Base-by-base conservation (phyloP, 1,140 invertebrate genomes). In the Psilanteris sp. region DNA sequence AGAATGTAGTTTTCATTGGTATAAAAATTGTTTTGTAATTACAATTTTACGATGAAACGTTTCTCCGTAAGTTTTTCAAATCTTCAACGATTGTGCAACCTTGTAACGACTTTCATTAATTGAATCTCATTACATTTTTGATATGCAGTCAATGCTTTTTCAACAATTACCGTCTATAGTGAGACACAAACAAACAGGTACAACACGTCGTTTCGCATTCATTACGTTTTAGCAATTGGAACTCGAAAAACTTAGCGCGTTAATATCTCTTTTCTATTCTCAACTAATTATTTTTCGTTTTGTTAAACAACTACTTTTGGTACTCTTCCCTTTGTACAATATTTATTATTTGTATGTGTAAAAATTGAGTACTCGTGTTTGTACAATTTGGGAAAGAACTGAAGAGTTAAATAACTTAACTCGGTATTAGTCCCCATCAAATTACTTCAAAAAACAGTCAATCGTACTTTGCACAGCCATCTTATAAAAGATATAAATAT, bases 391-490 rank as follows among this genome's bases (percentile, higher is more conserved):
- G 24, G 14, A 55, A 15, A 48, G 1, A 62, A 55, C 41, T 36
- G 14, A 54, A 66, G 9, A 22, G 22, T 54, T 20, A 34, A 55
- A 46, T 36, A 10, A 15, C 37, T 66, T 31, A 24, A 29, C 24
- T 39, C 10, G 41, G 34, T 44, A 52, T 44, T 48, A 20, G 31
- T 27, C 48, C 48, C 10, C 41, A 37, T 46, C 48, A 9, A 55
- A 55, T 55, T 34, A 27, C 16, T 46, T 55, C 62, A 46, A 67
- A 18, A n/a, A 48, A 55, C 15, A 39, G 61, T 66, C 29, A 32
- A 36, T 54, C 39, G 9, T 62, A 62, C 34, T 20, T 67, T 48
- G 50, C 62, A 55, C 62, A 67, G 62, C 43, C 57, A 48, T 62
- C 32, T 62, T 62, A 48, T 37, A 62, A 62, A 48, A 62, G 48